Evolutionary conservation across 2,888 invertebrate genomes (phyloP), one percentile per base, ranked within the genome.

Genomic region (Lasiommata megera): DNA sequence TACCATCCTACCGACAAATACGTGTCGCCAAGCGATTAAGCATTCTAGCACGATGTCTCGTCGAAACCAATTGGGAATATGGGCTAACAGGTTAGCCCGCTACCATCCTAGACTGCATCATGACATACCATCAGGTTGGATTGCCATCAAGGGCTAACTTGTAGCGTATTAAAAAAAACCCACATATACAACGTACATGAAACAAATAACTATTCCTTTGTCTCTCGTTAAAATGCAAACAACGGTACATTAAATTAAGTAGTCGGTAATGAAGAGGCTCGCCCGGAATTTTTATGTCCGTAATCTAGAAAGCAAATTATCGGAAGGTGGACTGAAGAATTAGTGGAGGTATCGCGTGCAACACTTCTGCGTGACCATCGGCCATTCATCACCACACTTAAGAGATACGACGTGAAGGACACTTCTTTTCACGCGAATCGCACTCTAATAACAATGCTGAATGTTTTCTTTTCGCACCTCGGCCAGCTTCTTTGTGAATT

Each of bases 311-410:
- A 73, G 69, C 72, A 67, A 73, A 76, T 77, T 78, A 79, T 82
- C 80, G 77, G 78, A 71, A 70, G 73, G 72, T 61, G 54, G 67
- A 66, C 70, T 73, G 68, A 79, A 70, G 77, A 77, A 76, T 75
- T 70, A 71, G 71, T 64, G 64, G 70, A 68, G 60, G 66, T 11
- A 64, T 83, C 69, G 84, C 83, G 83, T 84, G 84, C 67, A 46
- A 61, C 41, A 50, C 56, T 37, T 52, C 76, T 79, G 79, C 86
- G 87, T 86, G 86, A 84, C 84, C 77, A 66, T 53, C 62, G 72
- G 56, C 76, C 78, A 81, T 86, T 77, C 80, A 87, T 87, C 84
- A 86, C 74, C 55, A 68, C 71, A 76, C 78, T 77, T 77, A 40
- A 18, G 74, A 82, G 82, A 80, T 80, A 82, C 79, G 75, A 79